Base-by-base conservation (phyloP, 2,888 invertebrate genomes). In the Aspidiotus destructor region DNA sequence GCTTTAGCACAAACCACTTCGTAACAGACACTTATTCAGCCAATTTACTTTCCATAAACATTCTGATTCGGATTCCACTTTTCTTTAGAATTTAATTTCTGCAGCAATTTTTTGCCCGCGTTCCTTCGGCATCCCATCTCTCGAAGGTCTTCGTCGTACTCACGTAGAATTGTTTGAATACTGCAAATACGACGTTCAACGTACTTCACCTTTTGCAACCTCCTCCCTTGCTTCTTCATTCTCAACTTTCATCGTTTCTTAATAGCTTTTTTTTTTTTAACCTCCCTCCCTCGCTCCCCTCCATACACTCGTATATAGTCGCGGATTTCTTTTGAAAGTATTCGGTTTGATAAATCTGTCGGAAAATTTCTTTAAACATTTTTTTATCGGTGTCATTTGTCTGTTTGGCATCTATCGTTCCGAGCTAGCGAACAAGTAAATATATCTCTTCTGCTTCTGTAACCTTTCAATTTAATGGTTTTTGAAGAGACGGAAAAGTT, bases 321-420 rank as follows among this genome's bases (percentile, higher is more conserved):
- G 17, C 48, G 15, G 48, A 11, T 62, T 60, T 48, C 60, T 58
- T 67, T 44, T 58, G 60, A 52, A 60, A 67, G 58, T 67, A 67
- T 67, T 67, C 67, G 42, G 48, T 48, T 67, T 60, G 67, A 67
- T 67, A 67, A 67, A 67, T 67, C 67, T 58, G 67, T 67, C 67
- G 67, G 67, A 67, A 67, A 67, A 67, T 67, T 67, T 67, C 64
- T 67, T 67, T 58, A 67, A 67, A 67, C 67, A 67, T 67, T 67
- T 67, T 65, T 58, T 67, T 67, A 58, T 58, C 67, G 67, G 60
- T 67, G 57, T 67, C 67, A 60, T 67, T 67, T 67, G 60, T 67
- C 67, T 67, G 60, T 67, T 67, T 58, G 67, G 67, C 60, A 60
- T 67, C 57, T 67, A 40, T 58, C 60, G 60, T 67, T 67, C 60